These are phyloP conservation scores for Peromyscus maniculatus DNA, from an alignment of 2,113 vertebrate species.

Conservation along the genomic window DNA sequence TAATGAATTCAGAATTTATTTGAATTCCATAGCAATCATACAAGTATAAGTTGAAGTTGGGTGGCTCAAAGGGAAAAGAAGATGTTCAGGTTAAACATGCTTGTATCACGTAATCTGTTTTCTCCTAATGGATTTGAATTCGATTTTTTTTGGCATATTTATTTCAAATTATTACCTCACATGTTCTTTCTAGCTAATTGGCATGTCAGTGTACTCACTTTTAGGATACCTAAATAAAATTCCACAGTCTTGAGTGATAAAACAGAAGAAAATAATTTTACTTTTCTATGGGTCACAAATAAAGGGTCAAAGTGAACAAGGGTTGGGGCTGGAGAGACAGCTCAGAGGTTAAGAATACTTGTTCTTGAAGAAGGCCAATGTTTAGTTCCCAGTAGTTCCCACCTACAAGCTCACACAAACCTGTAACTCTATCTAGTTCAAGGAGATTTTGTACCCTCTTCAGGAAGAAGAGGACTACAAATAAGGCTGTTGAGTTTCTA, in stretches of 20 bases:
- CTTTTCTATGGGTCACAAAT: not conserved
- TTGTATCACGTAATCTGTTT: not conserved
- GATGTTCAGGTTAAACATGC: not conserved
- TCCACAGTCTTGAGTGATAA: not conserved
- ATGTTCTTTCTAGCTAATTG: not conserved
- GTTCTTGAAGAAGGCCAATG: not conserved
- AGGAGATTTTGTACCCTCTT: not conserved
- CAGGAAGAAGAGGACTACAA: not conserved
- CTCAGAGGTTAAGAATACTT: too few species aligned
- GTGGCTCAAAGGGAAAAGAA: not conserved
- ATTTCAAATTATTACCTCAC: not conserved
- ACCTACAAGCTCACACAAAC: not conserved
- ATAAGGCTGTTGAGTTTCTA: not conserved
- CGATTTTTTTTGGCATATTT: not conserved
- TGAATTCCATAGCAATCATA: not conserved
- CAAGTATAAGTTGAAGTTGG: not conserved
- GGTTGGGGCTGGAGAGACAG: not conserved
- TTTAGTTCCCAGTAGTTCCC: not conserved
- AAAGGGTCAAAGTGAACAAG: not conserved
- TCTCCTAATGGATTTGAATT: not conserved
- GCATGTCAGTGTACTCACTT: not conserved
- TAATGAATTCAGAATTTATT: constrained; percentile 54
- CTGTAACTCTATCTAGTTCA: not conserved
- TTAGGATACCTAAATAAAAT: not conserved
- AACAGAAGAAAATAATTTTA: not conserved